These are phyloP conservation scores for Diachasmimorpha longicaudata DNA, from an alignment of 1,140 invertebrate species.

Conservation along the genomic window DNA sequence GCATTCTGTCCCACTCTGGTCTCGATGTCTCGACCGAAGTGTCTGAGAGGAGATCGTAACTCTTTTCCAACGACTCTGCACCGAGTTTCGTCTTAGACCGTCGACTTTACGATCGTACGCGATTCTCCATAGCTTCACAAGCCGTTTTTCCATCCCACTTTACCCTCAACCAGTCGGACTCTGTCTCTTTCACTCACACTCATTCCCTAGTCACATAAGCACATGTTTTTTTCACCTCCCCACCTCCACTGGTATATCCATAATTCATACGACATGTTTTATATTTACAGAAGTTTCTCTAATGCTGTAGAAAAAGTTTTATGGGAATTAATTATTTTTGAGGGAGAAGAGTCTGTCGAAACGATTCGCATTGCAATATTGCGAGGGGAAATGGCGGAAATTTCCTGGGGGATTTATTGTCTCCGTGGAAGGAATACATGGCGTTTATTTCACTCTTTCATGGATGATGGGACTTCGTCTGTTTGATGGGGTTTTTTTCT, in stretches of 20 bases:
- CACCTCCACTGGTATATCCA: neutral
- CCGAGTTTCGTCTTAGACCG: neutral
- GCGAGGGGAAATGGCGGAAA: neutral
- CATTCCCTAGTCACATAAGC: neutral
- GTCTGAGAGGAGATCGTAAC: constrained; percentile 3
- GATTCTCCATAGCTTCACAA: neutral
- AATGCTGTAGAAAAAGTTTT: neutral
- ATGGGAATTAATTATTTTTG: neutral
- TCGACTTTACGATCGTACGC: neutral
- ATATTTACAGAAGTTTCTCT: neutral
- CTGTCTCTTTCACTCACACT: neutral
- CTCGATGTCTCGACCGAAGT: neutral
- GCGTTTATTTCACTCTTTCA: no score
- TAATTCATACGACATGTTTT: neutral
- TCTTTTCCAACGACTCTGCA: neutral
- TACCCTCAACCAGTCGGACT: neutral
- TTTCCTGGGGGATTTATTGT: neutral
- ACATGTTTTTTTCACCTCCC: neutral
- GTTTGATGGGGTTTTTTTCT: no score
- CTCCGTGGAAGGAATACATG: neutral
- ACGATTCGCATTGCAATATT: neutral
- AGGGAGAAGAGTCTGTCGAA: neutral
- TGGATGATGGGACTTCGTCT: no score
- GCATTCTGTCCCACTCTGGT: neutral
- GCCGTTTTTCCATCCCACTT: neutral